A percentile compares a stretch with the other conserved stretches of the same genome.
Evolutionary conservation across 2,113 vertebrate genomes (phyloP).

Genomic region (Psammodynastes pulverulentus): DNA sequence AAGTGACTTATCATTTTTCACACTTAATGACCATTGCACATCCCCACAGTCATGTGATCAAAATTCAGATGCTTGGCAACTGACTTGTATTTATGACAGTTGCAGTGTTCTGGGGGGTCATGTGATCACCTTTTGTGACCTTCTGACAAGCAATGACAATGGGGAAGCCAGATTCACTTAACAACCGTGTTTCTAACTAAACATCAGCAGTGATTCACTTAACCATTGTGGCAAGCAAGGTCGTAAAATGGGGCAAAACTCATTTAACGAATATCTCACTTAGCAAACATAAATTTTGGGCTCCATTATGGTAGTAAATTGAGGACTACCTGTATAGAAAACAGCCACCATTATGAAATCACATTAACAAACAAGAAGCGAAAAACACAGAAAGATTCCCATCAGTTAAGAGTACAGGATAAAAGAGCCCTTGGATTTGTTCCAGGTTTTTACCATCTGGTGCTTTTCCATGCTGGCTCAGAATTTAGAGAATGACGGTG

Average conservation of each 20-base stretch:
- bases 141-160: not conserved
- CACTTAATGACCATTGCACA: not conserved
- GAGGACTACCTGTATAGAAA: constrained; percentile 32
- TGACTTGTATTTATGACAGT: not conserved
- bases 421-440: not conserved
- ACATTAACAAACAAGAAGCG: constrained; percentile 57
- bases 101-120: not conserved
- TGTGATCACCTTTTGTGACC: no score
- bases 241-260: not conserved
- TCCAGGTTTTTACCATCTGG: not conserved
- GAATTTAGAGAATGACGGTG: not conserved
- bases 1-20: not conserved
- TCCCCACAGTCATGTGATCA: not conserved
- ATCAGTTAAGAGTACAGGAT: constrained; percentile 15
- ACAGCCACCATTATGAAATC: constrained; percentile 58
- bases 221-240: not conserved
- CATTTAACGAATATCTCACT: not conserved
- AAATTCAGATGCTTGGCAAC: not conserved
- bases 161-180: not conserved
- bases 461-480: not conserved
- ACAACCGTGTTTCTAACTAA: not conserved
- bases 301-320: not conserved
- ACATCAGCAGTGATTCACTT: not conserved
- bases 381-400: constrained; percentile 47
- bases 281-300: not conserved